Evolutionary conservation across 2,888 invertebrate genomes (phyloP), one percentile per base, ranked within the genome.

Genomic region (Lithophane ornitopus): DNA sequence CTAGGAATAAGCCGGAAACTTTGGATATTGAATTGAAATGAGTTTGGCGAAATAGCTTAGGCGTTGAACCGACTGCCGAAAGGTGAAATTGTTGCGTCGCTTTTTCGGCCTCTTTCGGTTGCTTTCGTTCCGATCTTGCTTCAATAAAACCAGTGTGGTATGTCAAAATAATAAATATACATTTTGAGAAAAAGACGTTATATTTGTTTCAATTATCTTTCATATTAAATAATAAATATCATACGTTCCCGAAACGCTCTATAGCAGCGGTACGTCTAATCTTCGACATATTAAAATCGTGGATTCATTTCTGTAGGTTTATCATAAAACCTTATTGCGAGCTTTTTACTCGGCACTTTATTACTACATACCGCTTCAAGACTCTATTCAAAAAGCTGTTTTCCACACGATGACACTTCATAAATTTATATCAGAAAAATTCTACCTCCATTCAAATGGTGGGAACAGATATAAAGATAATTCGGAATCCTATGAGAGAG

Each of bases 11-110:
- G 67, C 76, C 86, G 63, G 71, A 80, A 87, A 87, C 78, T 87
- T 87, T 86, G 52, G 76, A 84, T 87, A 87, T 87, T 87, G 86
- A 86, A 88, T 87, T 88, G 86, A 88, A 87, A 88, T 86, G 88
- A 88, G 88, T 88, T 84, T 62, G 84, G 77, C 70, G 81, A 84
- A 87, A 84, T 86, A 80, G 78, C 84, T 81, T 78, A 80, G 81
- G 81, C 78, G 70, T 76, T 77, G 80, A 81, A 84, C 70, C 81
- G 78, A 78, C 78, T 68, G 78, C 49, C 77, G 69, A 70, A 73
- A 86, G 80, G 88, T 86, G 71, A 88, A 86, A 86, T 84, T 80
- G 65, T 88, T 73, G 76, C 81, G 75, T 59, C 56, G 44, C 54
- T 68, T 74, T 80, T 78, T 80, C 76, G 72, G 74, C 58, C 65